Percentiles rank a stretch among this genome's conserved stretches.
These are phyloP conservation scores for Hirundo rustica DNA, from an alignment of 2,797 vertebrate genomes.

Conservation along the genomic window DNA sequence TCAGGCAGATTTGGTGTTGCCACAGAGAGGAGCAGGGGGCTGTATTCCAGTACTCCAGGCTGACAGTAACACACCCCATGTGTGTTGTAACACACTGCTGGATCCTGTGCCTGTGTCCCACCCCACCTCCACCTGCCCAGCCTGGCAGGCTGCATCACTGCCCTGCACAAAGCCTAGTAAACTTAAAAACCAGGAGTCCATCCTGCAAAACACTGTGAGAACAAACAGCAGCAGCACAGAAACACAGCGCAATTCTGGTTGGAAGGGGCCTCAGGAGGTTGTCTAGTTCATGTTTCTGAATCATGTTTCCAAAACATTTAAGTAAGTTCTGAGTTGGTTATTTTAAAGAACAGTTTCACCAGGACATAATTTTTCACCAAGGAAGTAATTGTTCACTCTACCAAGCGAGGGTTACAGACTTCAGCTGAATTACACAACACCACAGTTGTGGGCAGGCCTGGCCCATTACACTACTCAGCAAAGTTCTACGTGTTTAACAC, in stretches of 20 bases:
- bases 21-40: not conserved
- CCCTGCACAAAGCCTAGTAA: not conserved
- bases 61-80: not conserved
- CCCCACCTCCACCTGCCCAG: not conserved
- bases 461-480: not conserved
- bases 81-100: not conserved
- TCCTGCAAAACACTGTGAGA: not conserved
- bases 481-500: not conserved
- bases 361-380: not conserved
- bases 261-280: not conserved
- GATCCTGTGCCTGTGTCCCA: not conserved
- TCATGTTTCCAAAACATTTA: not conserved
- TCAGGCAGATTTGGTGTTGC: not conserved
- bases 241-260: not conserved
- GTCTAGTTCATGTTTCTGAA: not conserved
- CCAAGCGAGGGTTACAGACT: not conserved
- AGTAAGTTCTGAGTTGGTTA: not conserved
- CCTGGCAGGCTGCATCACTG: not conserved
- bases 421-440: not conserved
- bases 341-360: not conserved
- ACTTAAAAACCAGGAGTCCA: not conserved
- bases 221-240: not conserved
- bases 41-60: not conserved
- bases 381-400: not conserved
- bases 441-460: not conserved